A percentile compares a stretch with the other conserved stretches of the same genome.
These are phyloP conservation scores for Boloria selene DNA, from an alignment of 2,888 invertebrate species.

Conservation along the genomic window DNA sequence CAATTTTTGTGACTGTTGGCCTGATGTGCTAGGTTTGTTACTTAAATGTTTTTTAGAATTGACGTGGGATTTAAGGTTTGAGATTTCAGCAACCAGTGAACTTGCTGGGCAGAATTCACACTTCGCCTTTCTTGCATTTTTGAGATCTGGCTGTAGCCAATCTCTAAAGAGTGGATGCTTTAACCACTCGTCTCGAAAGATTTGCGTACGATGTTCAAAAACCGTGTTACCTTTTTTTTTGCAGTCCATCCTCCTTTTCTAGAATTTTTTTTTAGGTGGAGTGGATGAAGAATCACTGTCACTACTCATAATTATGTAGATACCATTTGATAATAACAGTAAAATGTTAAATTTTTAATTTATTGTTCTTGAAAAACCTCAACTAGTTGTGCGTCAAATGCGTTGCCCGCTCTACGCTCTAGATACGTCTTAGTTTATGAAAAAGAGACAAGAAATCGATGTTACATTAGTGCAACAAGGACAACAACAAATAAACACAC, in stretches of 20 bases:
- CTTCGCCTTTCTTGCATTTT: conserved; percentile 29
- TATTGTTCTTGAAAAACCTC: no score
- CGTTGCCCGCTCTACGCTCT: no score
- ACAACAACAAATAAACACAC: no score
- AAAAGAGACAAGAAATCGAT: no score
- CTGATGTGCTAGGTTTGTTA: conserved; percentile 35
- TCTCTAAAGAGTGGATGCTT: conserved; percentile 29
- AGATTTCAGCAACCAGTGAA: conserved; percentile 1
- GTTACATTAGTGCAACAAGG: no score
- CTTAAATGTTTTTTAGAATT: conserved; percentile 33
- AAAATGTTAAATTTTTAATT: no score
- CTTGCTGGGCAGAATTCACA: conserved; percentile 31
- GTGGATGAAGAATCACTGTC: conserved; percentile 23
- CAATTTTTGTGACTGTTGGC: conserved; percentile 36
- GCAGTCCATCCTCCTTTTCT: conserved; percentile 34
- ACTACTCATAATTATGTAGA: not conserved
- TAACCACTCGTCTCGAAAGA: conserved; percentile 37
- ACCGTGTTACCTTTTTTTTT: conserved; percentile 34
- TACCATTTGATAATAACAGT: not conserved
- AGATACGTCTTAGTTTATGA: no score
- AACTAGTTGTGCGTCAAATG: no score
- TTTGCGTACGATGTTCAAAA: conserved; percentile 34
- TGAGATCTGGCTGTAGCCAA: conserved; percentile 24
- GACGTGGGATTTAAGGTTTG: conserved; percentile 13
- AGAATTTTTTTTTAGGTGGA: conserved; percentile 35